A percentile compares a stretch with the other conserved stretches of the same genome.
These are phyloP conservation scores for Oligia latruncula DNA, from an alignment of 2,888 invertebrate genomes.

Conservation along the genomic window DNA sequence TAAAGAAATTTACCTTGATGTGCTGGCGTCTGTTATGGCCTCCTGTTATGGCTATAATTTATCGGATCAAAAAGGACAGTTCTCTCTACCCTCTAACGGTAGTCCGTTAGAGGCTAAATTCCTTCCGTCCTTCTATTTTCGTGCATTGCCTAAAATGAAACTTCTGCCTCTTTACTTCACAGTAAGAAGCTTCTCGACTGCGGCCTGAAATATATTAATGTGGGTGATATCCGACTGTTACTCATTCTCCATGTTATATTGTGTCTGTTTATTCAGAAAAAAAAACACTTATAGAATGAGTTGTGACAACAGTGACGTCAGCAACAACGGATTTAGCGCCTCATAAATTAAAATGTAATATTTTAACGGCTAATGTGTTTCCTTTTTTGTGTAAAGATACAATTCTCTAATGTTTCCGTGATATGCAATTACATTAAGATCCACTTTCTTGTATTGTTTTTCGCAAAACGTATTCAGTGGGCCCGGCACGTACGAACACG, in stretches of 20 bases:
- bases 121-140: neutral
- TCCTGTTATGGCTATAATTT: neutral
- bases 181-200: neutral
- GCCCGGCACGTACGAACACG: too few species aligned
- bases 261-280: conserved; percentile 22
- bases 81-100: neutral
- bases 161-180: conserved; percentile 8
- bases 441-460: conserved; percentile 5
- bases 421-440: conserved; percentile 31
- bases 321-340: conserved; percentile 4
- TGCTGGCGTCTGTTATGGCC: neutral
- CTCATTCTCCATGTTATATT: conserved; percentile 34
- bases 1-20: too few species aligned
- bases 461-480: neutral
- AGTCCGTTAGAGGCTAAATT: neutral
- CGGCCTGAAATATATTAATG: conserved; percentile 58
- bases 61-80: neutral
- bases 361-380: conserved; percentile 27
- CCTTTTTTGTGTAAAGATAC: neutral
- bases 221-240: conserved; percentile 51
- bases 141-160: neutral
- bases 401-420: neutral
- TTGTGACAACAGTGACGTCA: neutral
- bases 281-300: conserved; percentile 11
- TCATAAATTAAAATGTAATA: conserved; percentile 10